A percentile compares a stretch with the other conserved stretches of the same genome.
These are phyloP conservation scores for Coenonympha glycerion DNA, from an alignment of 2,888 invertebrate genomes.

Conservation along the genomic window DNA sequence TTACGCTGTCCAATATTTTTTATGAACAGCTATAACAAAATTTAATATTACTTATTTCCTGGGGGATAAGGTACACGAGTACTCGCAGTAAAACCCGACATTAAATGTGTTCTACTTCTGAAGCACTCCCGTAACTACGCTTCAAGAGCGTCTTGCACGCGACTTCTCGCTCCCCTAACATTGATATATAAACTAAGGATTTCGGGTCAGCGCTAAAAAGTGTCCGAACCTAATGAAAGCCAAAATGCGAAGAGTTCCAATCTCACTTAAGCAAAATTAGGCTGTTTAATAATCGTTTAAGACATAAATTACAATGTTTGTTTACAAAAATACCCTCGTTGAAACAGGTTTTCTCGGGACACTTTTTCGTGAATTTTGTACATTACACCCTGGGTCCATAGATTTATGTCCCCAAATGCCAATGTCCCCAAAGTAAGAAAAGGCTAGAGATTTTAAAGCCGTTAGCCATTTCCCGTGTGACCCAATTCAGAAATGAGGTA, in stretches of 20 bases:
- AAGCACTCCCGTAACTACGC: slow-evolving; percentile 9
- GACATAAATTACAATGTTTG: no score
- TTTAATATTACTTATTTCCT: slow-evolving; percentile 14
- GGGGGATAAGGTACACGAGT: slow-evolving; percentile 12
- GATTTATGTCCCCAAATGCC: no score
- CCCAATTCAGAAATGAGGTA: slow-evolving; percentile 17
- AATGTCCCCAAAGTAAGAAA: slow-evolving; percentile 15
- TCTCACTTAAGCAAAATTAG: no score
- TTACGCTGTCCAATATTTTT: background rate
- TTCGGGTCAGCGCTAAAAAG: no score
- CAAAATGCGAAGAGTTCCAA: no score
- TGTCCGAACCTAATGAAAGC: no score
- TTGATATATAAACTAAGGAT: no score
- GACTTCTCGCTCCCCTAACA: slow-evolving; percentile 18
- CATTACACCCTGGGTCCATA: no score
- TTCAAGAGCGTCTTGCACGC: slow-evolving; percentile 19
- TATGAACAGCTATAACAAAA: slow-evolving; percentile 13
- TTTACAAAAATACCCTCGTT: no score
- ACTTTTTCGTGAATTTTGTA: no score
- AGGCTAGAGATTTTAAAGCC: slow-evolving; percentile 21
- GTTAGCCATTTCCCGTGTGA: slow-evolving; percentile 23
- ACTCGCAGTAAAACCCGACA: slow-evolving; percentile 20
- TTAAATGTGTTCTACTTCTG: slow-evolving; percentile 16
- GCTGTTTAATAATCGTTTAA: no score
- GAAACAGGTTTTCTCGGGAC: no score